Base-by-base conservation (phyloP, 1,140 invertebrate species). In the Danaus melanippus region DNA sequence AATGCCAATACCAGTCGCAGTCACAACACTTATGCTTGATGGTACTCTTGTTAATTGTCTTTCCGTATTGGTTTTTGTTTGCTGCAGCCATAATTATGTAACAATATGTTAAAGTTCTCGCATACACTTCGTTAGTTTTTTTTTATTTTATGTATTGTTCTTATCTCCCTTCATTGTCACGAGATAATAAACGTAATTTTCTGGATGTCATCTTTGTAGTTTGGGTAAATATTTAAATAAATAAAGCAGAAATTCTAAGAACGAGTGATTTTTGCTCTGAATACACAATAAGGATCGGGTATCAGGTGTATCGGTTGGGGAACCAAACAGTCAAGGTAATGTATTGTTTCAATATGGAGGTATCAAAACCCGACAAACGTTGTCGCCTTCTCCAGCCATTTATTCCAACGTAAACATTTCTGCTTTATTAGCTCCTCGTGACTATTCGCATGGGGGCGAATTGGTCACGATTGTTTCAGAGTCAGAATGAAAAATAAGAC, bases 281-380 rank as follows among this genome's bases (percentile, higher is more conserved):
- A 63, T 58, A 58, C 61, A 57, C 54, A 64, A 60, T 65, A 47
- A 43, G 46, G 45, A 40, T 47, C 45, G 42, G 64, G 62, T 56
- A 69, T 66, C 71, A 72, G 66, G 69, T 74, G 67, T 63, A 58
- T 40, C 47, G 53, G 60, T 67, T 59, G 59, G 53, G 47, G 48
- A 9, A 53, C 12, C 21, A 32, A 60, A 17, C 42, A 39, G 21
- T 17, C 53, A 46, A 53, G 58, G 61, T 68, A 69, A 71, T 69
- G 62, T 69, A 74, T 71, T 66, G 66, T 67, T 69, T 61, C 65
- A 62, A 66, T 68, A 60, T 60, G 53, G 21, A 44, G 53, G 53
- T 46, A 68, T 68, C 62, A 66, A 60, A 67, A 40, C 44, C 50
- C 57, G 56, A 47, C 60, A 62, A 61, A 53, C 42, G 53, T 32